These are phyloP conservation scores for Tenodera sinensis DNA, from an alignment of 2,888 invertebrate species.

Conservation along the genomic window DNA sequence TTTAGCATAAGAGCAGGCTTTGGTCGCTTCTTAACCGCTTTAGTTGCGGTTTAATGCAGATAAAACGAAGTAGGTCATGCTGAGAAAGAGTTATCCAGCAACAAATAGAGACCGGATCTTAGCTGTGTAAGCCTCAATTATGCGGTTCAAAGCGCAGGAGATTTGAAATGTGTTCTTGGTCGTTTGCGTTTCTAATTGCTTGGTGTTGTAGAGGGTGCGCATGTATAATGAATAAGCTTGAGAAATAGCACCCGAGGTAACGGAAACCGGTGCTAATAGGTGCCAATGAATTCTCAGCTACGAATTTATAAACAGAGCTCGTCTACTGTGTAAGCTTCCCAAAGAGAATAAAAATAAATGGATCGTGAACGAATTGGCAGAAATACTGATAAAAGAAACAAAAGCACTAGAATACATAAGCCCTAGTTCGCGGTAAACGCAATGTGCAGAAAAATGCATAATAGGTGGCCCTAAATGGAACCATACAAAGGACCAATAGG, in stretches of 20 bases:
- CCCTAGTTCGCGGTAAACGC: too few species aligned
- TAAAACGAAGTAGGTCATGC: background rate
- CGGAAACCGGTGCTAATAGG: too few species aligned
- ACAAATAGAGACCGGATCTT: background rate
- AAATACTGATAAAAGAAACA: too few species aligned
- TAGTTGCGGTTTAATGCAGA: background rate
- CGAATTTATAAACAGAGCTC: too few species aligned
- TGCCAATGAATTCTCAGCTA: too few species aligned
- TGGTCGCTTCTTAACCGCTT: background rate
- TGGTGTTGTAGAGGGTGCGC: background rate
- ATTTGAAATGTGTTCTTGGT: background rate
- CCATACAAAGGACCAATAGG: too few species aligned
- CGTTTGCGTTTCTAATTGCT: background rate
- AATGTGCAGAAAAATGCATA: too few species aligned
- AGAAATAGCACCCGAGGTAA: background rate
- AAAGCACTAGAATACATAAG: too few species aligned
- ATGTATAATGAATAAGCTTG: background rate
- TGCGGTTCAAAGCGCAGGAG: background rate
- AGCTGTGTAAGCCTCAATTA: background rate
- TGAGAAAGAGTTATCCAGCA: background rate
- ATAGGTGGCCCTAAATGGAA: too few species aligned
- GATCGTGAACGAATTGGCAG: too few species aligned
- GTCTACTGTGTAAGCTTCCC: background rate
- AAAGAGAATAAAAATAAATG: background rate
- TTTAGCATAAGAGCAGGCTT: background rate